Conservation (phyloP, 1,140 invertebrate genomes). For the Psilanteris sp. region DNA sequence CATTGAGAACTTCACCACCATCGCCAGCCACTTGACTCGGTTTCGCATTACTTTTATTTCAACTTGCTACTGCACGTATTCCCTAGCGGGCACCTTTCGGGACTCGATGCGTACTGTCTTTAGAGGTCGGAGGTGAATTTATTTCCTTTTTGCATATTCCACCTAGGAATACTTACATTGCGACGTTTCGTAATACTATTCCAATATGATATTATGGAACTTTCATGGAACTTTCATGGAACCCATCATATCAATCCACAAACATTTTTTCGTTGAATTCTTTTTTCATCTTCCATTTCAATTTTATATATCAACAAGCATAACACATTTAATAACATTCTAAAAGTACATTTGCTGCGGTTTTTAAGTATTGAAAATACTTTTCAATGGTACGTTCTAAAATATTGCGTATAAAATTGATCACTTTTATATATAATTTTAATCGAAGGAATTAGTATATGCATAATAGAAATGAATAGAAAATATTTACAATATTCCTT, state of each 20-base stretch:
- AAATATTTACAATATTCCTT: too few relatives aligned
- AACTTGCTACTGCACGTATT: constrained; percentile 55
- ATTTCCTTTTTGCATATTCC: constrained; percentile 58
- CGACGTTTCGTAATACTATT: constrained; percentile 49
- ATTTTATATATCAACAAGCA: constrained; percentile 32
- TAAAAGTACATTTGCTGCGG: constrained; percentile 8
- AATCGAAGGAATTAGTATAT: too few relatives aligned
- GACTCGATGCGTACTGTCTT: constrained; percentile 54
- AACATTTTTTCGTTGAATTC: constrained; percentile 31
- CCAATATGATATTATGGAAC: constrained; percentile 48
- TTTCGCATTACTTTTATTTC: constrained; percentile 65
- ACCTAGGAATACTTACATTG: constrained; percentile 52
- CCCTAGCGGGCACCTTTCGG: constrained; percentile 42
- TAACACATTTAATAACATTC: constrained; percentile 23
- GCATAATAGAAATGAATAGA: too few relatives aligned
- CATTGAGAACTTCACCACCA: constrained; percentile 48
- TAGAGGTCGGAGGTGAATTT: constrained; percentile 55
- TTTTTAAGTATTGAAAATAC: constrained; percentile 27
- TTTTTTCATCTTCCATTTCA: constrained; percentile 20
- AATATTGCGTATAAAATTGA: too few relatives aligned
- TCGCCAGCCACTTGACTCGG: constrained; percentile 62
- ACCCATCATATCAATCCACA: constrained; percentile 40
- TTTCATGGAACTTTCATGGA: constrained; percentile 40
- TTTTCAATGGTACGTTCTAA: constrained; percentile 11
- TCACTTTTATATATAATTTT: too few relatives aligned